Conservation (phyloP, 2,888 invertebrate species). For the Blastobasis lacticolella region DNA sequence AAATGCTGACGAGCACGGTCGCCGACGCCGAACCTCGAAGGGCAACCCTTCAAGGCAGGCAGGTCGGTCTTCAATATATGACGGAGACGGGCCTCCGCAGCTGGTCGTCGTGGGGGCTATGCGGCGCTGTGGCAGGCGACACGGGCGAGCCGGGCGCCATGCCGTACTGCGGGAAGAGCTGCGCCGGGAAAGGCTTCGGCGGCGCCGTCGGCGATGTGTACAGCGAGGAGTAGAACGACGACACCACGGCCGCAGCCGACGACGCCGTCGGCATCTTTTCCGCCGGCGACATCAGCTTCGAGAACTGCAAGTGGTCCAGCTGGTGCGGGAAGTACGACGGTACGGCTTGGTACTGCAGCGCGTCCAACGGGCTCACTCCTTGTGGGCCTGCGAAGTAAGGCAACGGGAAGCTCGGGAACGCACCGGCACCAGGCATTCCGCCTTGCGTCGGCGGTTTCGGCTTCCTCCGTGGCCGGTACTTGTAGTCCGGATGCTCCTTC, state of each 20-base stretch:
- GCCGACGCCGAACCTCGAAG: slow-evolving; percentile 42
- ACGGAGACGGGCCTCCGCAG: slow-evolving; percentile 81
- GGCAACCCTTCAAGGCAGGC: slow-evolving; percentile 53
- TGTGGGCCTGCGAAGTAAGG: slow-evolving; percentile 79
- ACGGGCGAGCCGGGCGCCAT: slow-evolving; percentile 61
- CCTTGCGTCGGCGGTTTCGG: slow-evolving; percentile 81
- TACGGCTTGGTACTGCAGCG: slow-evolving; percentile 77
- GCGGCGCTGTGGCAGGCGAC: slow-evolving; percentile 60
- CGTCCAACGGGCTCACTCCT: slow-evolving; percentile 72
- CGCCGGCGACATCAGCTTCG: slow-evolving; percentile 72
- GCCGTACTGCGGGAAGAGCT: slow-evolving; percentile 70
- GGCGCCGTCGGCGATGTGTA: slow-evolving; percentile 74
- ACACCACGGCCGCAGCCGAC: slow-evolving; percentile 76
- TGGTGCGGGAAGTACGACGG: slow-evolving; percentile 86
- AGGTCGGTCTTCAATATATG: slow-evolving; percentile 76
- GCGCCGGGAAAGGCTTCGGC: slow-evolving; percentile 68
- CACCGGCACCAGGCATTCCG: slow-evolving; percentile 62
- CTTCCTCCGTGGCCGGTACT: slow-evolving; percentile 89
- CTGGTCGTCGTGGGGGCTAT: slow-evolving; percentile 73
- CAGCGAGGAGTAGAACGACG: slow-evolving; percentile 80
- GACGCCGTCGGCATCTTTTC: slow-evolving; percentile 62
- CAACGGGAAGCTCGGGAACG: slow-evolving; percentile 77
- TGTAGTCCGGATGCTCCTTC: slow-evolving; percentile 94
- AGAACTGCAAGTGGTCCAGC: slow-evolving; percentile 78
- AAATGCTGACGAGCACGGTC: slow-evolving; percentile 16